A percentile compares a stretch with the other conserved stretches of the same genome.
Evolutionary conservation across 2,888 invertebrate genomes (phyloP).

Genomic region (Cephus spinipes): DNA sequence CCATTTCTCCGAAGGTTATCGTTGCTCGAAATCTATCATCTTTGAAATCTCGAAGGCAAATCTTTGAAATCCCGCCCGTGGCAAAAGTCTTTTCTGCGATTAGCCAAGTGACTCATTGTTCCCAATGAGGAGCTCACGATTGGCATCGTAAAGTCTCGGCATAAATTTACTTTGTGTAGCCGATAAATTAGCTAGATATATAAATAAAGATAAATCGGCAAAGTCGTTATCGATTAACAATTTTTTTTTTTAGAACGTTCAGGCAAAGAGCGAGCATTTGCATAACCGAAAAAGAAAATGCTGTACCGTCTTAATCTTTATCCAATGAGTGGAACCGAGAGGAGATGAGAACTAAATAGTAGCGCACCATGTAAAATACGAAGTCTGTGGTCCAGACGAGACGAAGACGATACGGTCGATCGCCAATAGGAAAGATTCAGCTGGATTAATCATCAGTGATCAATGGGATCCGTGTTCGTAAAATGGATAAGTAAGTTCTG

Average conservation of each 20-base stretch:
- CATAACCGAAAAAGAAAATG: too few species aligned
- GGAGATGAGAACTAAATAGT: background rate
- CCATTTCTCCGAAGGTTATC: constrained; percentile 26
- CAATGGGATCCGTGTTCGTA: constrained; percentile 52
- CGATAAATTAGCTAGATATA: constrained; percentile 22
- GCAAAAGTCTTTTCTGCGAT: constrained; percentile 17
- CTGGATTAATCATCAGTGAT: constrained; percentile 43
- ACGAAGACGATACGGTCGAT: background rate
- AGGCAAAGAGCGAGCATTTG: too few species aligned
- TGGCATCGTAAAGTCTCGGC: constrained; percentile 33
- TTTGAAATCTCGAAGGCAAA: constrained; percentile 23
- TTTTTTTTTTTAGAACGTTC: too few species aligned
- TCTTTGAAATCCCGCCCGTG: constrained; percentile 9
- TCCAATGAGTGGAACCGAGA: background rate
- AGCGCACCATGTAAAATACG: too few species aligned
- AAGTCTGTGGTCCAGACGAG: background rate
- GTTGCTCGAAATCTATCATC: constrained; percentile 1
- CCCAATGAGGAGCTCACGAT: constrained; percentile 31
- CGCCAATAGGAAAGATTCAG: background rate
- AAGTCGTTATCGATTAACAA: too few species aligned
- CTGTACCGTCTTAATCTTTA: too few species aligned
- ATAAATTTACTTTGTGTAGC: constrained; percentile 8
- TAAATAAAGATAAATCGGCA: background rate
- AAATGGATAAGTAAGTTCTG: constrained; percentile 14
- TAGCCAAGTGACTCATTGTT: constrained; percentile 25